Conservation (phyloP, 2,113 vertebrate genomes). For the Blennius ocellaris region DNA sequence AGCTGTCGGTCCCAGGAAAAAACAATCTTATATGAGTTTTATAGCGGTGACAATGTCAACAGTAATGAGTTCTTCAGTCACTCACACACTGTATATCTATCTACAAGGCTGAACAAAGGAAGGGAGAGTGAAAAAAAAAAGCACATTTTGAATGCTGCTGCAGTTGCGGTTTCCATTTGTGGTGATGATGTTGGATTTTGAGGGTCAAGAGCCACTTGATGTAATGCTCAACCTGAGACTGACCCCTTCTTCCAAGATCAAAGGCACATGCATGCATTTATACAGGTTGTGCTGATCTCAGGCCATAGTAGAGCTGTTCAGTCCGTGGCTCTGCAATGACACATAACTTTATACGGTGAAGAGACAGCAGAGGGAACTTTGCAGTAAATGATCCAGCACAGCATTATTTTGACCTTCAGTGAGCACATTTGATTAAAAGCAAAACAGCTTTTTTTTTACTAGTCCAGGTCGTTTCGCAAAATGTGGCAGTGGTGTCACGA, state of each 20-base stretch:
- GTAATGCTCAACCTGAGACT: conserved; percentile 3
- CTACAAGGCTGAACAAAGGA: not conserved
- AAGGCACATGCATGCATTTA: not conserved
- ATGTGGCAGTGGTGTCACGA: too few relatives aligned
- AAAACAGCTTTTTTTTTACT: conserved; percentile 4
- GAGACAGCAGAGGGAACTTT: not conserved
- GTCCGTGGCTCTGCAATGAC: conserved; percentile 23
- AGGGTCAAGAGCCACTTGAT: conserved; percentile 1
- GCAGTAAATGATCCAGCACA: conserved; percentile 4
- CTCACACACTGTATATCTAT: not conserved
- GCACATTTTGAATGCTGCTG: conserved; percentile 5
- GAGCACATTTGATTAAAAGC: not conserved
- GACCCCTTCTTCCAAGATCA: conserved; percentile 15
- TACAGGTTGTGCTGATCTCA: not conserved
- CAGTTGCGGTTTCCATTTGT: conserved; percentile 14
- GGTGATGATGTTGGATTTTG: conserved; percentile 31
- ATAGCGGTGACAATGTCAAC: not conserved
- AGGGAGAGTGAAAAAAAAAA: not conserved
- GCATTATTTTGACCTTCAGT: conserved; percentile 36
- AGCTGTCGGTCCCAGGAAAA: not conserved
- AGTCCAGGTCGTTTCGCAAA: not conserved
- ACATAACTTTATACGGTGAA: conserved; percentile 11
- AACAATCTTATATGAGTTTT: not conserved
- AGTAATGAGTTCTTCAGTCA: not conserved
- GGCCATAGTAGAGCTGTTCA: conserved; percentile 27